Percentiles rank a stretch among this genome's conserved stretches.
phyloP scores from a whole-genome alignment of 2,113 vertebrate species.

The Callithrix jacchus region DNA sequence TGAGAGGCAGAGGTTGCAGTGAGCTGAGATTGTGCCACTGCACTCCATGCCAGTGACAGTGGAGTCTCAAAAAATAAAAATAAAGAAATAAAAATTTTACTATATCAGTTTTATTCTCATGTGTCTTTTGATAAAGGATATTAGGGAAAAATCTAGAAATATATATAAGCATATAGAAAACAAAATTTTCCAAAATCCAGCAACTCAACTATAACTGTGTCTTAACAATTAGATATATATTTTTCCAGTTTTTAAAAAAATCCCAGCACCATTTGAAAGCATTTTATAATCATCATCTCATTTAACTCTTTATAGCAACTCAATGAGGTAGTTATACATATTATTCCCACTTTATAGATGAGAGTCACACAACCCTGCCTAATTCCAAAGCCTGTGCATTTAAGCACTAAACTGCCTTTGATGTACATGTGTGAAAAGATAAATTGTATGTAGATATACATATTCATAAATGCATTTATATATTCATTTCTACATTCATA shows the following conservation, averaged over 20 bases:
- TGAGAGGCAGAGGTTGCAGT: too few relatives aligned
- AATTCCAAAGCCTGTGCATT: background rate
- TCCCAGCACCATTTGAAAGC: background rate
- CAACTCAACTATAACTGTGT: background rate
- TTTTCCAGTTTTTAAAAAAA: background rate
- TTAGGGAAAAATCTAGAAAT: background rate
- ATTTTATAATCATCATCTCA: conserved; percentile 25
- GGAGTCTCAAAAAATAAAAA: too few relatives aligned
- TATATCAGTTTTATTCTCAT: background rate
- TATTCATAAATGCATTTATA: background rate
- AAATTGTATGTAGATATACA: background rate
- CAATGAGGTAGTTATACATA: background rate
- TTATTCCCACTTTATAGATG: background rate
- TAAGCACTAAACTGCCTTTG: background rate
- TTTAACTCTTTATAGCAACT: background rate
- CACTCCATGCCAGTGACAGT: too few relatives aligned
- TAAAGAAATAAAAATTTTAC: background rate
- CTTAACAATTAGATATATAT: background rate
- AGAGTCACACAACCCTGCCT: background rate
- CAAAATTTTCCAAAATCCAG: background rate
- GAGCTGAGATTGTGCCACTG: too few relatives aligned
- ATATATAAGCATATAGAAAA: background rate
- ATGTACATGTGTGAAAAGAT: background rate
- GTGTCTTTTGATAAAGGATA: conserved; percentile 5
- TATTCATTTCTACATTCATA: background rate